Evolutionary conservation across 2,113 vertebrate species (phyloP).

Genomic region (Sander vitreus): DNA sequence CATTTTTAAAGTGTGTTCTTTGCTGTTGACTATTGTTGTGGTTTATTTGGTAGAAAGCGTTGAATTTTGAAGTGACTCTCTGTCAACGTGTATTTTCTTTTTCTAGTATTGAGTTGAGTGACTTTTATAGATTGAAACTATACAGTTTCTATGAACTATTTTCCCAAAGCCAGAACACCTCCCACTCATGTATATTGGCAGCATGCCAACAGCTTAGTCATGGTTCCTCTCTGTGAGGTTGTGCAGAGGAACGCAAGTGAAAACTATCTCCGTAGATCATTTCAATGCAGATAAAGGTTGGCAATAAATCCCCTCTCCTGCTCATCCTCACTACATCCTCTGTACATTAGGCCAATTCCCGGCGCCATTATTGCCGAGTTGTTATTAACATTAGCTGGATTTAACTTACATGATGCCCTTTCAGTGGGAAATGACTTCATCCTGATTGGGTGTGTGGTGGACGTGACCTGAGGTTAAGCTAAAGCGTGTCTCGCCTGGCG

Average conservation of each 20-base stretch:
- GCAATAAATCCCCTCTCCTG: slow-evolving; percentile 28
- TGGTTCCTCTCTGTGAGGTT: slow-evolving; percentile 33
- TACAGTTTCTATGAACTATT: slow-evolving; percentile 36
- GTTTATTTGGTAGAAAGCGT: slow-evolving; percentile 67
- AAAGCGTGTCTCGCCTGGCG: slow-evolving; percentile 46
- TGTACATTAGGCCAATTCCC: slow-evolving; percentile 36
- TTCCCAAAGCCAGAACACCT: slow-evolving; percentile 62
- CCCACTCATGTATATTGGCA: slow-evolving; percentile 55
- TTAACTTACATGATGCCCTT: slow-evolving; percentile 60
- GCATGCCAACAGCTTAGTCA: slow-evolving; percentile 57
- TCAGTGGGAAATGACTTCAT: slow-evolving; percentile 34
- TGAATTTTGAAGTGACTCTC: slow-evolving; percentile 61
- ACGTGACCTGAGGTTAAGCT: slow-evolving; percentile 54
- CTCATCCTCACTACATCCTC: slow-evolving; percentile 29
- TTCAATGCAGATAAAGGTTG: slow-evolving; percentile 47
- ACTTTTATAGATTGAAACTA: slow-evolving; percentile 3
- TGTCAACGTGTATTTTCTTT: slow-evolving; percentile 9
- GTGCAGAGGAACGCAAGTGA: slow-evolving; percentile 29
- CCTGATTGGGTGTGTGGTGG: slow-evolving; percentile 35
- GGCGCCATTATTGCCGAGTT: slow-evolving; percentile 13
- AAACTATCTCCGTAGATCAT: slow-evolving; percentile 42
- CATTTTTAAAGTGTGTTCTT: slow-evolving; percentile 52
- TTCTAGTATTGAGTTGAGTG: background rate
- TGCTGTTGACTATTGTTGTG: slow-evolving; percentile 26
- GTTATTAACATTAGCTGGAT: slow-evolving; percentile 63